Evolutionary conservation across 1,140 invertebrate genomes (phyloP).

Genomic region (Anastatus disparis): DNA sequence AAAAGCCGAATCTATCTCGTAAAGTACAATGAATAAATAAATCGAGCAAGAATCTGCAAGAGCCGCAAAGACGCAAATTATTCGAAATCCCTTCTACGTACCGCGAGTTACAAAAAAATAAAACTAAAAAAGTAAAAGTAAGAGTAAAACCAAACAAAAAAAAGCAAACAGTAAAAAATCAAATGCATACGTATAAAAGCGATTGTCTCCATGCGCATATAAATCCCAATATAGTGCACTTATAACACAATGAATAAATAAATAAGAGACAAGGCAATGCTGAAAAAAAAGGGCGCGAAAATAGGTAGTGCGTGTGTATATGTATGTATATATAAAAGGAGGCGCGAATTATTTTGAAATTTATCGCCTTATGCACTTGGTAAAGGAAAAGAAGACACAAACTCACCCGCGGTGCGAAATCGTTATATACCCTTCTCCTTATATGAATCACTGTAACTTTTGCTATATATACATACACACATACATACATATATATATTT

Average conservation of each 20-base stretch:
- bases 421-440: no score
- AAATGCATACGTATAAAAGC: conserved; percentile 7
- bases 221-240: conserved; percentile 41
- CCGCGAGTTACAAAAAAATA: no score
- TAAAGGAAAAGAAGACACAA: conserved; percentile 4
- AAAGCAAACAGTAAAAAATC: not conserved
- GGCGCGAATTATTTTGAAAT: conserved; percentile 40
- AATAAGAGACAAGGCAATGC: conserved; percentile 10
- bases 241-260: conserved; percentile 42
- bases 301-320: not conserved
- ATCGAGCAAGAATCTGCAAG: not conserved
- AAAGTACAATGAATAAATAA: conserved; percentile 13
- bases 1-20: not conserved
- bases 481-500: not conserved
- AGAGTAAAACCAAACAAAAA: no score
- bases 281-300: not conserved
- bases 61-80: conserved; percentile 26
- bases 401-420: no score
- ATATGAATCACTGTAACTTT: conserved; percentile 20
- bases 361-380: conserved; percentile 16
- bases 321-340: not conserved
- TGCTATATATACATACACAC: not conserved
- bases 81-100: conserved; percentile 3
- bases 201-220: conserved; percentile 28
- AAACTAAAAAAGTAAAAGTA: no score